Evolutionary conservation across 2,797 vertebrate genomes (phyloP).

Genomic region (Tadarida brasiliensis): DNA sequence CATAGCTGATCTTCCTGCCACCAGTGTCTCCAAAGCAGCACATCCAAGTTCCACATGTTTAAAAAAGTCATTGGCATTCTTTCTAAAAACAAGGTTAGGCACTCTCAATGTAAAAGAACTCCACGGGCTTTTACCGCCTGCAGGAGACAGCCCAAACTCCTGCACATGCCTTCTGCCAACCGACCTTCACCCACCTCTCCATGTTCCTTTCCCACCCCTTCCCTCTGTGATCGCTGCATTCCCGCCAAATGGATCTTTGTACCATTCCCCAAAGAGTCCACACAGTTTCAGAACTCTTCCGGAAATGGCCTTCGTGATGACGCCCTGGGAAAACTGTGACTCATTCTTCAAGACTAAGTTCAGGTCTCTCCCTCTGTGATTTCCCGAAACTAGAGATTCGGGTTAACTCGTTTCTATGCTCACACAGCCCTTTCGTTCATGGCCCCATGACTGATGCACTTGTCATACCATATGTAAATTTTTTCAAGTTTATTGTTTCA

Average conservation of each 20-base stretch:
- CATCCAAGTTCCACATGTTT: background rate
- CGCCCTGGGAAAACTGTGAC: background rate
- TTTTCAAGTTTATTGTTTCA: background rate
- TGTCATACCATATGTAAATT: background rate
- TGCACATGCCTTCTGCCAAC: background rate
- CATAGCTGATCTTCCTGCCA: background rate
- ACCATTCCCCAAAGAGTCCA: background rate
- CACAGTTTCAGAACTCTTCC: background rate
- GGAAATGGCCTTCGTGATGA: background rate
- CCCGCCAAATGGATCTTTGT: background rate
- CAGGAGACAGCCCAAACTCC: background rate
- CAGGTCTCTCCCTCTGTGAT: background rate
- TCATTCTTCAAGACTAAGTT: background rate
- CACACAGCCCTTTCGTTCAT: background rate
- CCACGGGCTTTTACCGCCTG: background rate
- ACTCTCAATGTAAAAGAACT: background rate
- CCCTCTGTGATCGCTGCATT: background rate
- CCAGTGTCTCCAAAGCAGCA: background rate
- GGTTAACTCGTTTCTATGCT: background rate
- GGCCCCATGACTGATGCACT: background rate
- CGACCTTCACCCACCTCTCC: background rate
- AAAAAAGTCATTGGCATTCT: background rate
- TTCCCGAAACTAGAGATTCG: slow-evolving; percentile 19
- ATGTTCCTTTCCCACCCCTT: background rate
- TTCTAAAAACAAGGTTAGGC: background rate